Conservation (phyloP, 2,797 vertebrate genomes). For the Apogon hyalosoma region DNA sequence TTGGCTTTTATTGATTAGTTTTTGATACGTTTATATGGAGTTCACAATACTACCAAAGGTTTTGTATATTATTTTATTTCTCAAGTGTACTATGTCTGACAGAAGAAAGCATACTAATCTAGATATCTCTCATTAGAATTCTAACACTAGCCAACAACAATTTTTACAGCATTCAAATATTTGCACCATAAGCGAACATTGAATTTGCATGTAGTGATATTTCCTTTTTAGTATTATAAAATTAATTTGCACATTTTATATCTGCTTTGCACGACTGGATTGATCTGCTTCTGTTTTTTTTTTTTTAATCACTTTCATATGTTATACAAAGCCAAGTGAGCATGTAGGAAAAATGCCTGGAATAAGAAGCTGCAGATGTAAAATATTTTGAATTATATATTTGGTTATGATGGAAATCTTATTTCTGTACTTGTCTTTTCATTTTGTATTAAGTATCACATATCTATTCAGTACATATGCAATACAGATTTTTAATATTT, state of each 20-base stretch:
- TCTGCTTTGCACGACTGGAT: too few species aligned
- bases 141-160: neutral
- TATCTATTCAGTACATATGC: neutral
- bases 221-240: neutral
- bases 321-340: too few species aligned
- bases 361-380: neutral
- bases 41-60: too few species aligned
- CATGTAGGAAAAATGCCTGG: neutral
- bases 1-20: too few species aligned
- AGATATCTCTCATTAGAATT: neutral
- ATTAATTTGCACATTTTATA: neutral
- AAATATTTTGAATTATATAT: neutral
- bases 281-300: too few species aligned
- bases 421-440: neutral
- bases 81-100: neutral
- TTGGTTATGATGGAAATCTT: neutral
- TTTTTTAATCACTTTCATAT: too few species aligned
- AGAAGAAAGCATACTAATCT: neutral
- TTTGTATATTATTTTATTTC: too few species aligned
- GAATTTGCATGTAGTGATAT: constrained; percentile 1
- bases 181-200: too few species aligned
- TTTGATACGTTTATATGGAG: too few species aligned
- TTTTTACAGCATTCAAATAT: neutral
- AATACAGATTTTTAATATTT: neutral
- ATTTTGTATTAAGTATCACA: neutral